These are phyloP conservation scores for Parnassius orleans DNA, from an alignment of 2,888 invertebrate genomes.

Conservation along the genomic window DNA sequence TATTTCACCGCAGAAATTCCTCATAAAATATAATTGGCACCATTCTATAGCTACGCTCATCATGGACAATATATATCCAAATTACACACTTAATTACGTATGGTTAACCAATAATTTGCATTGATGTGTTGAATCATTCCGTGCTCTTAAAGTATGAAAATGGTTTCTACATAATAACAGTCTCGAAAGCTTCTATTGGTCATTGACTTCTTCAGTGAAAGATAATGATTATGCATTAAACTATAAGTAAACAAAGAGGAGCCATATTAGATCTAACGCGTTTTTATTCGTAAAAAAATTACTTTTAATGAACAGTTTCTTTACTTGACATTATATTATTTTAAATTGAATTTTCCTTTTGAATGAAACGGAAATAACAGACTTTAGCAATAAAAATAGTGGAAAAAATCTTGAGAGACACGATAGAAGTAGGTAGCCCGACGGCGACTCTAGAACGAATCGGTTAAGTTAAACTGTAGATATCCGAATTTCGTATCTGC, in stretches of 20 bases:
- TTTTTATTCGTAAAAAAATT: not conserved
- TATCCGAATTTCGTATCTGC: conserved; percentile 19
- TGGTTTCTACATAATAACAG: conserved; percentile 29
- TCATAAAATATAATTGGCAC: conserved; percentile 29
- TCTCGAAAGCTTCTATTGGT: conserved; percentile 28
- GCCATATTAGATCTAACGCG: not conserved
- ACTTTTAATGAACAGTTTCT: too few relatives aligned
- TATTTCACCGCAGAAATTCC: conserved; percentile 11
- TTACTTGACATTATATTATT: too few relatives aligned
- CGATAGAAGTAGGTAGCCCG: conserved; percentile 4
- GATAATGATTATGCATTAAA: conserved; percentile 13
- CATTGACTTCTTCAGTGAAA: conserved; percentile 30
- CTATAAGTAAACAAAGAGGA: conserved; percentile 6
- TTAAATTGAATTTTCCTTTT: too few relatives aligned
- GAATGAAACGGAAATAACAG: too few relatives aligned
- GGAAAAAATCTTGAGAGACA: too few relatives aligned
- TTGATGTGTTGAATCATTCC: conserved; percentile 31
- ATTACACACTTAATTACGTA: conserved; percentile 39
- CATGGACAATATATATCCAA: conserved; percentile 35
- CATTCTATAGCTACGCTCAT: conserved; percentile 26
- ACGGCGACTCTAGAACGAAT: conserved; percentile 62
- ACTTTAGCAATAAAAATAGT: too few relatives aligned
- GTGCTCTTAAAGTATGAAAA: conserved; percentile 30
- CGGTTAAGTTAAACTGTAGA: conserved; percentile 38
- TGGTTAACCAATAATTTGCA: conserved; percentile 40